These are phyloP conservation scores for Lepidothrix coronata DNA, from an alignment of 2,113 vertebrate species.

Conservation along the genomic window DNA sequence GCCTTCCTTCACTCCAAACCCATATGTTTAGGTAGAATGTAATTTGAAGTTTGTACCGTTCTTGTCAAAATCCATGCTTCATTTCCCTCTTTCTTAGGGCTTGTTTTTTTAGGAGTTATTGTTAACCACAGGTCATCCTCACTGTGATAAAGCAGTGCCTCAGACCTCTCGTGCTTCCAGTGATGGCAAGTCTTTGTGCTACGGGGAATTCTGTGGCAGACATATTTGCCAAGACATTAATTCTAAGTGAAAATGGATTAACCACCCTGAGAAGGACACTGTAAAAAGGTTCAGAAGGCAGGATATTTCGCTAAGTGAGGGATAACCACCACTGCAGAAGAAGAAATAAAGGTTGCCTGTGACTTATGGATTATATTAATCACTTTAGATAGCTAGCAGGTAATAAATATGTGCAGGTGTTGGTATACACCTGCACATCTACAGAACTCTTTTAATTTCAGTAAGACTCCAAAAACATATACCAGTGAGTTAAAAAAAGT, in stretches of 20 bases:
- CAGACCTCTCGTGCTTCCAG: not conserved
- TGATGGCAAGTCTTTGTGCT: not conserved
- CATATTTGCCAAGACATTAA: not conserved
- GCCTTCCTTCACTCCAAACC: not conserved
- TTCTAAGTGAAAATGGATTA: not conserved
- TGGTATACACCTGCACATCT: not conserved
- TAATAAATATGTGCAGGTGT: not conserved
- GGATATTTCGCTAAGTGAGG: not conserved
- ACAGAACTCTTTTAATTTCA: not conserved
- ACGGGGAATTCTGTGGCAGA: not conserved
- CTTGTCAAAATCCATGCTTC: not conserved
- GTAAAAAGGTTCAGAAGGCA: not conserved
- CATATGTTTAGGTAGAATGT: not conserved
- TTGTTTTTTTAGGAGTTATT: not conserved
- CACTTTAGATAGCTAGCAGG: not conserved
- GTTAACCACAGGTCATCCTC: not conserved
- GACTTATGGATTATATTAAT: not conserved
- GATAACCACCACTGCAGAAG: not conserved
- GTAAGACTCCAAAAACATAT: not conserved
- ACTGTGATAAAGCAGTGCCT: not conserved
- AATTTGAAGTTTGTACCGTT: not conserved
- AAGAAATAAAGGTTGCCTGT: not conserved
- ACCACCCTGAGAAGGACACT: not conserved
- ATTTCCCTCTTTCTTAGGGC: not conserved
- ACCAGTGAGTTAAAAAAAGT: not conserved